phyloP scores from a whole-genome alignment of 2,888 invertebrate genomes.

The Thysanoteuthis rhombus region DNA sequence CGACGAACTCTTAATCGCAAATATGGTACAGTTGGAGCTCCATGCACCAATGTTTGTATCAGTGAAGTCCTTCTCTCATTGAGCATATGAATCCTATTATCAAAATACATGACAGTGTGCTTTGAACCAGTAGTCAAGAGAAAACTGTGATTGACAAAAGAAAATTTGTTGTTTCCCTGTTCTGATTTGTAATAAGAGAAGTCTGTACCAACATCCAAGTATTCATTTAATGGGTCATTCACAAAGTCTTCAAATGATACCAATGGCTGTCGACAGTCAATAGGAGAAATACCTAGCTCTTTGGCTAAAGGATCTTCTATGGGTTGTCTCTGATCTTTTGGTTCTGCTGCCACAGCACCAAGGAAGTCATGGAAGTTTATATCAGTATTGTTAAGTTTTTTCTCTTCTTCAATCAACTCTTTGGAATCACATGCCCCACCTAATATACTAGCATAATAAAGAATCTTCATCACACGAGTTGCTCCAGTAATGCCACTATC shows the following conservation, averaged over 20 bases:
- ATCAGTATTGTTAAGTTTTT: conserved; percentile 43
- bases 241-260: conserved; percentile 91
- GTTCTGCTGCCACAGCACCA: conserved; percentile 62
- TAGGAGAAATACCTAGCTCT: conserved; percentile 79
- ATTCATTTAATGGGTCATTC: conserved; percentile 91
- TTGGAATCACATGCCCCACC: conserved; percentile 74
- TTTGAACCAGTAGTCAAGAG: conserved; percentile 91
- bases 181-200: conserved; percentile 85
- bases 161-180: conserved; percentile 68
- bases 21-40: conserved; percentile 76
- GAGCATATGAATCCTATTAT: conserved; percentile 94
- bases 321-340: conserved; percentile 60
- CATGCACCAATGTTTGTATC: conserved; percentile 81
- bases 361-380: conserved; percentile 47
- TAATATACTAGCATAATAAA: conserved; percentile 82
- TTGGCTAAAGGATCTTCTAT: conserved; percentile 71
- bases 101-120: conserved; percentile 89
- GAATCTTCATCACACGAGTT: conserved; percentile 84
- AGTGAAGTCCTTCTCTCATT: conserved; percentile 88
- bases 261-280: conserved; percentile 85
- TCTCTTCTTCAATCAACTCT: conserved; percentile 59
- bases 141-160: conserved; percentile 90
- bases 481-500: conserved; percentile 85
- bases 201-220: conserved; percentile 92
- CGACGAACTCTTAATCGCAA: conserved; percentile 79